phyloP scores from a whole-genome alignment of 2,797 vertebrate genomes.

The Sebastes reedi region DNA sequence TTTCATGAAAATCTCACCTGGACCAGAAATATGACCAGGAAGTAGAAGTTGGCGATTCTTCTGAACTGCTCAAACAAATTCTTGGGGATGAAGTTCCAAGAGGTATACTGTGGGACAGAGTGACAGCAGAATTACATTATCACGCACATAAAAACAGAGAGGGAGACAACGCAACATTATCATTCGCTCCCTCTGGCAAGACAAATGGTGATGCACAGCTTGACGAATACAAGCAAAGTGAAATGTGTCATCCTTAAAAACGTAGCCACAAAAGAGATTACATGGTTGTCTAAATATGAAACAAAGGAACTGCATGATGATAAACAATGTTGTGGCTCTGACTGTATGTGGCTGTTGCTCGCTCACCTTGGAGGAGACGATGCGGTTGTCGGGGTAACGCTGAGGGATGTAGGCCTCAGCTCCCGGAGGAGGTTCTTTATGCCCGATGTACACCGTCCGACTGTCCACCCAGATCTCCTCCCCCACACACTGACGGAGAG shows the following conservation, averaged over 20 bases:
- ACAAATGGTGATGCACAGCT: conserved; percentile 21
- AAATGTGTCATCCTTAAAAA: conserved; percentile 43
- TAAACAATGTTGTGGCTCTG: conserved; percentile 2
- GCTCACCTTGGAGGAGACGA: conserved; percentile 96
- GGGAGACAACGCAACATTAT: conserved; percentile 5
- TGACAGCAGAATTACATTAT: conserved; percentile 3
- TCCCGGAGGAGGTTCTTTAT: conserved; percentile 92
- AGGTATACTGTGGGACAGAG: conserved; percentile 88
- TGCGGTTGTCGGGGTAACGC: conserved; percentile 96
- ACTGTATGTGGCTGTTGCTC: conserved; percentile 2
- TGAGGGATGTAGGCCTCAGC: conserved; percentile 97
- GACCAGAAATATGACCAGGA: conserved; percentile 97
- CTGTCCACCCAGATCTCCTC: conserved; percentile 98
- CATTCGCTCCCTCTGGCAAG: conserved; percentile 4
- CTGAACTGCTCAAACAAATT: conserved; percentile 99
- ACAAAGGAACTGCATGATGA: conserved; percentile 16
- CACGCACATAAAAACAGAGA: neutral
- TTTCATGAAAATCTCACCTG: conserved; percentile 85
- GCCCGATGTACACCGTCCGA: conserved; percentile 95
- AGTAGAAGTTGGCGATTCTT: conserved; percentile 99
- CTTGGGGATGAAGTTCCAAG: conserved; percentile 99
- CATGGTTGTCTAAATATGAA: conserved; percentile 31
- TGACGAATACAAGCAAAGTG: conserved; percentile 9
- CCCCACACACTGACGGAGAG: conserved; percentile 88
- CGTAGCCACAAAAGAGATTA: conserved; percentile 35